These are phyloP conservation scores for Brachyalestes nurse DNA, from an alignment of 2,797 vertebrate genomes.

Conservation along the genomic window DNA sequence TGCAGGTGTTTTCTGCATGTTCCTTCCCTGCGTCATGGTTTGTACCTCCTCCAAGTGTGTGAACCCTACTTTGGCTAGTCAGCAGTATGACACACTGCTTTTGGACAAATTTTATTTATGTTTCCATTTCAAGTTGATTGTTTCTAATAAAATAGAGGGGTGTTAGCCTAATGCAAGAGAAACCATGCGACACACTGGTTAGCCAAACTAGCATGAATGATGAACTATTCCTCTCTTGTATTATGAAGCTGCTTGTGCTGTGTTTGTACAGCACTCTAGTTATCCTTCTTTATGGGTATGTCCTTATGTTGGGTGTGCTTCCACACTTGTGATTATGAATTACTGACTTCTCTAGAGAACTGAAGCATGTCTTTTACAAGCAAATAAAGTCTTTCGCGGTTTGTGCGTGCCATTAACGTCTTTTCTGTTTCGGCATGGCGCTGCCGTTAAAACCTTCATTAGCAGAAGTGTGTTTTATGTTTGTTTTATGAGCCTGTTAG, in stretches of 20 bases:
- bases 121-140: too few relatives aligned
- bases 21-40: too few relatives aligned
- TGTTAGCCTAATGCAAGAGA: too few relatives aligned
- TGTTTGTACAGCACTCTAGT: not conserved
- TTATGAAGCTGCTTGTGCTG: not conserved
- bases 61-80: too few relatives aligned
- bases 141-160: not conserved
- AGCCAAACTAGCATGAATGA: not conserved
- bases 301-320: not conserved
- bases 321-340: not conserved
- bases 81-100: too few relatives aligned
- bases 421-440: too few relatives aligned
- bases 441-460: too few relatives aligned
- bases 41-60: too few relatives aligned
- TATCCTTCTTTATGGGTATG: constrained; percentile 19
- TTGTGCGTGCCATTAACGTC: not conserved
- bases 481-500: constrained; percentile 26
- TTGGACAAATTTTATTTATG: too few relatives aligned
- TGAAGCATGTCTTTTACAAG: not conserved
- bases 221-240: not conserved
- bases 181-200: too few relatives aligned
- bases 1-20: too few relatives aligned
- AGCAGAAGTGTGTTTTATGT: constrained; percentile 8
- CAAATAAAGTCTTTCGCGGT: not conserved
- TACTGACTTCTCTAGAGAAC: not conserved